Conservation (phyloP, 2,888 invertebrate genomes). For the Dasypolia templi region DNA sequence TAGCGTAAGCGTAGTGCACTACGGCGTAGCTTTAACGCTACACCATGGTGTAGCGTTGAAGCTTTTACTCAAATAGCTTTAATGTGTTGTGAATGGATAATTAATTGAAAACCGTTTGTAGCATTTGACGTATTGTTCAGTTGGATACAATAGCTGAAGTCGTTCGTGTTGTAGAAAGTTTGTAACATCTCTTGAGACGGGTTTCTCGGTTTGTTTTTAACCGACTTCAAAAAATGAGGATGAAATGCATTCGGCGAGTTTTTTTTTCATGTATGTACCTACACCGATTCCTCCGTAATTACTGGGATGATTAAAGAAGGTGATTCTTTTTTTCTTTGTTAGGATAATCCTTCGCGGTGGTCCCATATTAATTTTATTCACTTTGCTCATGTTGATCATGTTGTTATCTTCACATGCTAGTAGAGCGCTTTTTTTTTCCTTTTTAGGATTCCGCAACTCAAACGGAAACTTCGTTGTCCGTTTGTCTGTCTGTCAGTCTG, state of each 20-base stretch:
- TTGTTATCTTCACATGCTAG: background rate
- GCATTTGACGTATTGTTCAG: background rate
- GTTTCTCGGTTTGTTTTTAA: background rate
- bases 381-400: background rate
- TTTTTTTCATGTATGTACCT: background rate
- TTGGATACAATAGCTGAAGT: background rate
- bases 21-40: conserved; percentile 33
- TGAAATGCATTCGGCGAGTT: background rate
- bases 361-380: background rate
- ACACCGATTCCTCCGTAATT: background rate
- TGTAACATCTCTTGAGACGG: background rate
- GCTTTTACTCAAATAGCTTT: conserved; percentile 1
- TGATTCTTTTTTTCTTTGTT: background rate
- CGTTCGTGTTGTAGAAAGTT: background rate
- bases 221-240: background rate
- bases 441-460: too few species aligned
- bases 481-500: too few species aligned
- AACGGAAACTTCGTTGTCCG: too few species aligned
- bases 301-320: too few species aligned
- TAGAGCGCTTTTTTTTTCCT: too few species aligned
- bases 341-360: background rate
- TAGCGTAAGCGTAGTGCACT: conserved; percentile 4
- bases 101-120: background rate
- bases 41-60: background rate
- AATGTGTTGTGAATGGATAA: background rate